phyloP scores from a whole-genome alignment of 53 echinoderm and acorn worm genomes.

The Echinarachnius parma region DNA sequence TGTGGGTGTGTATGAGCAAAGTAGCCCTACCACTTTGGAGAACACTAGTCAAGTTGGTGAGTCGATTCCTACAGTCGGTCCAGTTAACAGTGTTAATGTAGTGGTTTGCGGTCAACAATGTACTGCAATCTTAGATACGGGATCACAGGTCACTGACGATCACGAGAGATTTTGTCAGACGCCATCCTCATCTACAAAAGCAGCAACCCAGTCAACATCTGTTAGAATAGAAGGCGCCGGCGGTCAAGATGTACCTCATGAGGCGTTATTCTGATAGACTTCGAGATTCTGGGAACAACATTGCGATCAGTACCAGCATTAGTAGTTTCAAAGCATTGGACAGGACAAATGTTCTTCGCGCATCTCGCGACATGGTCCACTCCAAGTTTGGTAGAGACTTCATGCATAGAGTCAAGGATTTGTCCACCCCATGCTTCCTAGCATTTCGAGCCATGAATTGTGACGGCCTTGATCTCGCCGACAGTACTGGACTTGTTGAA shows the following conservation, averaged over 20 bases:
- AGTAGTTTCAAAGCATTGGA: not conserved
- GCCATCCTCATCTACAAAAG: no score
- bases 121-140: constrained; percentile 34
- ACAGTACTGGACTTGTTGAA: constrained; percentile 17
- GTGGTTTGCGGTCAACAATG: constrained; percentile 6
- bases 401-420: constrained; percentile 1
- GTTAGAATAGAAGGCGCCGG: constrained; percentile 29
- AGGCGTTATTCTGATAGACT: constrained; percentile 21
- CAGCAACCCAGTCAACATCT: no score
- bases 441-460: constrained; percentile 18
- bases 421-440: constrained; percentile 6
- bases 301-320: not conserved
- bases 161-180: not conserved
- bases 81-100: constrained; percentile 1
- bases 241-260: constrained; percentile 30
- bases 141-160: constrained; percentile 45
- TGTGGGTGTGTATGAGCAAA: no score
- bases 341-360: constrained; percentile 42
- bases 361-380: constrained; percentile 27
- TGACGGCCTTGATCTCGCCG: constrained; percentile 30
- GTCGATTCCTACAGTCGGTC: no score
- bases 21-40: no score
- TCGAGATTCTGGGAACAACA: not conserved
- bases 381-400: constrained; percentile 16
- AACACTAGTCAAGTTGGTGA: no score